Percentiles rank a stretch among this genome's conserved stretches.
Conservation (phyloP, 2,113 vertebrate species). For the Seriola quinqueradiata region DNA sequence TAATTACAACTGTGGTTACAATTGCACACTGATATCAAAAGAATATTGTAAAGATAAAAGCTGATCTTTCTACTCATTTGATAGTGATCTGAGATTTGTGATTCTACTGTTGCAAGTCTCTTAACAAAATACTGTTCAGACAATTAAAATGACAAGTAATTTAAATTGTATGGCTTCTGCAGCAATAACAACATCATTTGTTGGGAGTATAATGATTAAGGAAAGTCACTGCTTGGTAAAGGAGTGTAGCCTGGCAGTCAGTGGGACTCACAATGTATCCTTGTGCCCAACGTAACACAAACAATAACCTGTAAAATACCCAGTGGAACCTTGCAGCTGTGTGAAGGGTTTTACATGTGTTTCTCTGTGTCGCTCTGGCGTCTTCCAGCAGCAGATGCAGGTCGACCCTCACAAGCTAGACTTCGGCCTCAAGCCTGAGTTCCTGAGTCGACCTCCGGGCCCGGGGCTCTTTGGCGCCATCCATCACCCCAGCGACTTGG, state of each 20-base stretch:
- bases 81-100: not conserved
- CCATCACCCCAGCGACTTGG: slow-evolving; percentile 95
- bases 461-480: slow-evolving; percentile 95
- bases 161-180: too few species aligned
- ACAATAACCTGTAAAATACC: not conserved
- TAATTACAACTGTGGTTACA: too few species aligned
- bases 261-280: not conserved
- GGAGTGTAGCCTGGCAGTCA: not conserved
- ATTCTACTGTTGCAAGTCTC: not conserved
- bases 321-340: not conserved
- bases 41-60: not conserved
- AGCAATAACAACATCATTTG: too few species aligned
- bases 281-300: not conserved
- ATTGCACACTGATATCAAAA: not conserved
- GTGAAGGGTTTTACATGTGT: slow-evolving; percentile 60
- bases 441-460: slow-evolving; percentile 94
- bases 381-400: slow-evolving; percentile 98
- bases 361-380: slow-evolving; percentile 61
- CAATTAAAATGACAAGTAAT: too few species aligned
- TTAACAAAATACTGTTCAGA: too few species aligned
- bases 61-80: not conserved
- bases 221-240: too few species aligned
- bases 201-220: not conserved
- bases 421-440: slow-evolving; percentile 97
- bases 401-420: slow-evolving; percentile 98